These are phyloP conservation scores for Sphinx pinastri DNA, from an alignment of 2,888 invertebrate genomes.

Conservation along the genomic window DNA sequence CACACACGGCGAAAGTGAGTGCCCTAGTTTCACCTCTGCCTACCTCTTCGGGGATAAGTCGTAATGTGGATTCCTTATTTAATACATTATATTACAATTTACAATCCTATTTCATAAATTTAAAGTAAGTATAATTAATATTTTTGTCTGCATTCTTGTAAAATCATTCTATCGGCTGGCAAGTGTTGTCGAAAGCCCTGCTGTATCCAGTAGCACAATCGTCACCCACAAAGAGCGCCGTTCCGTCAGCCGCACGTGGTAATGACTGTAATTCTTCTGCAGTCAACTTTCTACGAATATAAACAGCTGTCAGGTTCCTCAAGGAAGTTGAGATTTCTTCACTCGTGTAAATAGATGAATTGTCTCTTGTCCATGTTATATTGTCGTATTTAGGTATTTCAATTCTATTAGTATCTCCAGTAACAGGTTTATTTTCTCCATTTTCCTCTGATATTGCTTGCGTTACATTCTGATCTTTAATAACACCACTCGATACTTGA, in stretches of 20 bases:
- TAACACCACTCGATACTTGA: slow-evolving; percentile 2
- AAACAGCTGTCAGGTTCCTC: background rate
- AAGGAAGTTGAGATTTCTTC: background rate
- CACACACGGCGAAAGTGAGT: no score
- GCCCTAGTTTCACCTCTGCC: no score
- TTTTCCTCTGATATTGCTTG: background rate
- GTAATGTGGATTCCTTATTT: no score
- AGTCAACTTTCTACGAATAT: background rate
- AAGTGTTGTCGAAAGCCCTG: slow-evolving; percentile 13
- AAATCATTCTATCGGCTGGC: slow-evolving; percentile 22
- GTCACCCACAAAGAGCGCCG: slow-evolving; percentile 17
- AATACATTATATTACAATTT: no score
- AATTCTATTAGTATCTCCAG: background rate
- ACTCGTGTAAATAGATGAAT: no score
- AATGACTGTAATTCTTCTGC: background rate
- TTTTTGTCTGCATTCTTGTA: background rate
- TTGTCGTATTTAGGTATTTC: background rate
- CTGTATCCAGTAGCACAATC: slow-evolving; percentile 13
- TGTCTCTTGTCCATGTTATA: no score
- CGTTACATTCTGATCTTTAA: slow-evolving; percentile 7
- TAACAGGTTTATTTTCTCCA: background rate
- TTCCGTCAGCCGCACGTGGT: background rate
- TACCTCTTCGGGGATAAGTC: no score
- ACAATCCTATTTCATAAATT: no score
- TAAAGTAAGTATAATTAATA: no score